These are phyloP conservation scores for Prionailurus bengalensis DNA, from an alignment of 2,113 vertebrate genomes.

Conservation along the genomic window DNA sequence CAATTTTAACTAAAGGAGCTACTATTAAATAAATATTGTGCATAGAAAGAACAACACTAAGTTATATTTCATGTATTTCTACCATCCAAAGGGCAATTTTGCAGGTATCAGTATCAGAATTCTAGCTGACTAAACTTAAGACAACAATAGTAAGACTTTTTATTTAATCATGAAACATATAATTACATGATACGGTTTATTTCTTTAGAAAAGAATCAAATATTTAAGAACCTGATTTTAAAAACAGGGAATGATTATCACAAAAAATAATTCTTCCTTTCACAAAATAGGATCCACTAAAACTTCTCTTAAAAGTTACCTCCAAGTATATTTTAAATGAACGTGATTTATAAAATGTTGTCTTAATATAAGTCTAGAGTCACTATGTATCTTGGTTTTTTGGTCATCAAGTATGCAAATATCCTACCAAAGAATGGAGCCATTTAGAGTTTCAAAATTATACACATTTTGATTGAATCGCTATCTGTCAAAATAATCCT, in stretches of 20 bases:
- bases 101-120: neutral
- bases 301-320: constrained; percentile 55
- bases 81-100: constrained; percentile 37
- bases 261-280: neutral
- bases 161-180: constrained; percentile 53
- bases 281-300: constrained; percentile 37
- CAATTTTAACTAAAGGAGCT: constrained; percentile 24
- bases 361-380: neutral
- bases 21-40: constrained; percentile 23
- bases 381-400: neutral
- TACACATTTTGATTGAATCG: neutral
- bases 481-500: constrained; percentile 49
- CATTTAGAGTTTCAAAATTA: constrained; percentile 45
- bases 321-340: constrained; percentile 31
- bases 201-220: neutral
- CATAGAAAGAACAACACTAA: constrained; percentile 27
- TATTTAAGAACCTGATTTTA: constrained; percentile 38
- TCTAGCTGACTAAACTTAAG: constrained; percentile 43
- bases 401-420: constrained; percentile 34
- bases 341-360: constrained; percentile 28
- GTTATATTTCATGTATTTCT: constrained; percentile 19
- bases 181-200: neutral
- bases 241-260: constrained; percentile 27
- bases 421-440: neutral
- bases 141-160: constrained; percentile 32